These are phyloP conservation scores for Autographa gamma DNA, from an alignment of 2,888 invertebrate species.

Conservation along the genomic window DNA sequence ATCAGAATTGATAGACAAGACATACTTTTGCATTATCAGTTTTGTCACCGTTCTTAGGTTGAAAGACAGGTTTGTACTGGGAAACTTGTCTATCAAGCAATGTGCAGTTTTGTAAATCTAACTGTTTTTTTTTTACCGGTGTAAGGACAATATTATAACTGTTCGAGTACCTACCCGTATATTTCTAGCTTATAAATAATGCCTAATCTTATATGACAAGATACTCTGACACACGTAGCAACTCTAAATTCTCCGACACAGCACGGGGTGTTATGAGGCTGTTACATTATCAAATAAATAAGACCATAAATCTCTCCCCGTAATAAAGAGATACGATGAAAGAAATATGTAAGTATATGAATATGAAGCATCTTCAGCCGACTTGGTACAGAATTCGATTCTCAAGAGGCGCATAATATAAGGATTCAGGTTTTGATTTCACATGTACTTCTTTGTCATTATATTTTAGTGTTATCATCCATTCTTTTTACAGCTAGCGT, in stretches of 20 bases:
- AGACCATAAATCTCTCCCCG: constrained; percentile 30
- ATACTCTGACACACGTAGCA: constrained; percentile 7
- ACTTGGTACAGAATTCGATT: constrained; percentile 20
- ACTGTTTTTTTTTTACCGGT: no score
- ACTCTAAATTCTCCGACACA: constrained; percentile 16
- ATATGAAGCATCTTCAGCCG: constrained; percentile 22
- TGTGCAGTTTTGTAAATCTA: no score
- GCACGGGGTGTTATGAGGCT: constrained; percentile 27
- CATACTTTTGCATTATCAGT: no score
- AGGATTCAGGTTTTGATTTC: constrained; percentile 7
- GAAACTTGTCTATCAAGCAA: no score
- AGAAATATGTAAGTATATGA: constrained; percentile 33
- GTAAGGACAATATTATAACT: no score
- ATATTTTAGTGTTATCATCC: background rate
- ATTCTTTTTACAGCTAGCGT: background rate
- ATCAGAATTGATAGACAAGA: no score
- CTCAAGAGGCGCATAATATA: constrained; percentile 21
- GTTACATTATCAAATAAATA: constrained; percentile 43
- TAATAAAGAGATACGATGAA: constrained; percentile 39
- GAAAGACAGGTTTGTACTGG: no score
- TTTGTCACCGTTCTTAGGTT: no score
- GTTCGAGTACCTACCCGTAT: no score
- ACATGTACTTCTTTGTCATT: constrained; percentile 7
- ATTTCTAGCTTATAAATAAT: background rate
- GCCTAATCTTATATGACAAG: background rate